Evolutionary conservation across 2,888 invertebrate species (phyloP).

Genomic region (Campoletis raptor): DNA sequence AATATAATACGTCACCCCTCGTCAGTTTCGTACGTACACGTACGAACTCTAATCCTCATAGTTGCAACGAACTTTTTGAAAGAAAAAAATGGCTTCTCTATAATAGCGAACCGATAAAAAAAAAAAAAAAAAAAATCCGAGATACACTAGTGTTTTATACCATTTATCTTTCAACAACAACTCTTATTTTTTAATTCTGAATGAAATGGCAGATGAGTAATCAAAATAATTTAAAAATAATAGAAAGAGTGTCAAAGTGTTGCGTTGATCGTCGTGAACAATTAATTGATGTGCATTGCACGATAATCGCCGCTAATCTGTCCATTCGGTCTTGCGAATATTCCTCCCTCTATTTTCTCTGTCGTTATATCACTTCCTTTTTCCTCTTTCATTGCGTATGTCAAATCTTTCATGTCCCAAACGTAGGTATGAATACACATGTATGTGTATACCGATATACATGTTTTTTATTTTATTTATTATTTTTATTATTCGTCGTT

Average conservation of each 20-base stretch:
- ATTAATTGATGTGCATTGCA: slow-evolving; percentile 17
- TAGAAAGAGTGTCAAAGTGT: slow-evolving; percentile 20
- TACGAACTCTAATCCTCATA: slow-evolving; percentile 15
- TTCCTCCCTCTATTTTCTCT: slow-evolving; percentile 32
- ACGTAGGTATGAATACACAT: slow-evolving; percentile 26
- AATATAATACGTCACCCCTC: slow-evolving; percentile 34
- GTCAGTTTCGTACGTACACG: neutral
- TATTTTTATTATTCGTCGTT: slow-evolving; percentile 72
- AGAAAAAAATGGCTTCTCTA: neutral
- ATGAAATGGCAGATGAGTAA: neutral
- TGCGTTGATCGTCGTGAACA: slow-evolving; percentile 35
- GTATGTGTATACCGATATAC: slow-evolving; percentile 53
- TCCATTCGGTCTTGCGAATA: slow-evolving; percentile 49
- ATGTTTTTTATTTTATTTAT: slow-evolving; percentile 28
- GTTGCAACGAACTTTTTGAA: slow-evolving; percentile 15
- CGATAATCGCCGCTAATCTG: slow-evolving; percentile 46
- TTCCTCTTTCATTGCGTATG: slow-evolving; percentile 50
- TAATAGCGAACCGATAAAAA: neutral
- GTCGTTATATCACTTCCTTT: slow-evolving; percentile 38
- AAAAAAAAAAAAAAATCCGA: neutral
- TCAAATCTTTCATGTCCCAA: slow-evolving; percentile 70
- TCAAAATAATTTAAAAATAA: slow-evolving; percentile 1
- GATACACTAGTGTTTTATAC: neutral
- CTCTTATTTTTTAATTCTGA: neutral
- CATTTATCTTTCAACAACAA: neutral